Evolutionary conservation across 2,113 vertebrate species (phyloP), one percentile per base, ranked within the genome.

Genomic region (Hydrolagus affinis): DNA sequence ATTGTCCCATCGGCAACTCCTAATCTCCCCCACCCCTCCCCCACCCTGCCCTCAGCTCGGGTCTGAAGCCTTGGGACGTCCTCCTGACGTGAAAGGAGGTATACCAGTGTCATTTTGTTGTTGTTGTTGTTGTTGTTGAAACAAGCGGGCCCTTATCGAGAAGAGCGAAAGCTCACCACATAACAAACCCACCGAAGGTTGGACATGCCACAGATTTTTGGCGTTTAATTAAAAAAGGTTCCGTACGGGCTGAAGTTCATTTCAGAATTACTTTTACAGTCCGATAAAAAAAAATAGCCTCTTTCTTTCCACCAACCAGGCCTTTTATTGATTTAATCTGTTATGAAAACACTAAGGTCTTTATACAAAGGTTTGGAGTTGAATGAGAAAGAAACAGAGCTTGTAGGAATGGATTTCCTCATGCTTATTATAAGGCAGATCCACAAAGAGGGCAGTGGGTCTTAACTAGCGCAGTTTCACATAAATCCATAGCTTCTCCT

Each of bases 401-500:
- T n/a, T 28, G 8, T 28, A 66, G 78, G 78, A 83, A 66, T 32
- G 62, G 78, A 68, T 83, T 83, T 83, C 60, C 60, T 83, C 78
- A 68, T 60, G 15, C 78, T 60, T 8, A 28, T 28, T n/a, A n/a
- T n/a, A n/a, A 83, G 1, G 44, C 25, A 66, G 78, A 25, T 66
- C 78, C 23, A 68, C 78, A 83, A 66, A 83, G 6, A 25, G 78
- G 78, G 62, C 78, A 32, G 15, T 30, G 9, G 25, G 62, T 62
- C 78, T 66, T 83, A 21, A 68, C 28, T 83, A 28, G 62, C 23
- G 19, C 78, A 80, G 15, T 25, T 66, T 83, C 60, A 66, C 78
- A 83, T 83, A 83, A 83, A 83, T 83, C 78, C 19, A 30, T 15
- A 83, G 60, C 60, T 83, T 32, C 78, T 83, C 66, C 78, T 68